Evolutionary conservation across 2,888 invertebrate species (phyloP), one percentile per base, ranked within the genome.

Genomic region (Hydrotaea cyrtoneurina): DNA sequence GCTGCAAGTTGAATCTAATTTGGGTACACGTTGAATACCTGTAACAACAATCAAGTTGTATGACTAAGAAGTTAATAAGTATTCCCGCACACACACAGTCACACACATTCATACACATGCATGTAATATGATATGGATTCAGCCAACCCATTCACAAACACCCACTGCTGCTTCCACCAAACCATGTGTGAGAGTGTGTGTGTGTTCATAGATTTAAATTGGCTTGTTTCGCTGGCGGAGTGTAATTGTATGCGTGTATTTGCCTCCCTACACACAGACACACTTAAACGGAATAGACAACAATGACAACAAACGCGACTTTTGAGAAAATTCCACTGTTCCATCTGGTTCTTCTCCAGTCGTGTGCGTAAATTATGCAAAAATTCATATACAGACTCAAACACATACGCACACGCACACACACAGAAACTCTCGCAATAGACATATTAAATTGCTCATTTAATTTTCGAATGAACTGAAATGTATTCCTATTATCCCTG

Each of bases 151-250:
- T 26, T 17, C 19, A 31, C 3, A 4, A 31, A 31, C 31, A 2
- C 31, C 2, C 31, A 31, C 31, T n/a, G n/a, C n/a, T n/a, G 31
- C 31, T 4, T 7, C 2, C 31, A 31, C 31, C 2, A 4, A 31
- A 2, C 2, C 31, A 2, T 7, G 31, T 31, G 2, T 31, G 2
- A 31, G 31, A 39, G 23, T 55, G 31, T 59, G 66, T 66, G 17
- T 78, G n/a, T 36, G 62, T 57, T 78, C 57, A 69, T 59, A 69
- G 57, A 78, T 78, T 43, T 78, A 78, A 78, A 72, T 72, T 72
- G 36, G 55, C 62, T 31, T 62, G 31, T 62, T 62, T 62, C 62
- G n/a, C 17, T 62, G 62, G 15, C 31, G 15, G 26, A 36, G 62
- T 31, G 31, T 62, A 62, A 62, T 72, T 53, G 72, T 72, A 31